Percentiles rank a stretch among this genome's conserved stretches.
Evolutionary conservation across 2,113 vertebrate genomes (phyloP).

Genomic region (Crocuta crocuta): DNA sequence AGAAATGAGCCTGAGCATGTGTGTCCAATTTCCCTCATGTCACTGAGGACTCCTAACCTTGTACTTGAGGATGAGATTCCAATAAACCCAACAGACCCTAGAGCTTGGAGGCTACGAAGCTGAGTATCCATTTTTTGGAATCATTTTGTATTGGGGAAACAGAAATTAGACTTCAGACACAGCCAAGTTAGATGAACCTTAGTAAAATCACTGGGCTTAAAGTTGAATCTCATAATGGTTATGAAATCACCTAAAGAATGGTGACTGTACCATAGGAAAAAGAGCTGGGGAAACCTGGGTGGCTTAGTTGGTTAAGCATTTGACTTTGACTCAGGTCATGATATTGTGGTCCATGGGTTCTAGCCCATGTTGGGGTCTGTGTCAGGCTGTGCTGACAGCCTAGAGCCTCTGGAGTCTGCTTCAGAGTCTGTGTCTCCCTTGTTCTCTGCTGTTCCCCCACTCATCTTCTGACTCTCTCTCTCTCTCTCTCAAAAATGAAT

Average conservation of each 20-base stretch:
- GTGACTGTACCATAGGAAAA: not conserved
- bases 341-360: too few relatives aligned
- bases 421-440: too few relatives aligned
- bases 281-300: not conserved
- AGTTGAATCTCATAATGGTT: not conserved
- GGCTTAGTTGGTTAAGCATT: too few relatives aligned
- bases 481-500: too few relatives aligned
- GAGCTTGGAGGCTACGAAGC: not conserved
- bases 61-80: not conserved
- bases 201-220: not conserved
- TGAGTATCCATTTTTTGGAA: not conserved
- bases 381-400: too few relatives aligned
- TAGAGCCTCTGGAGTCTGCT: too few relatives aligned
- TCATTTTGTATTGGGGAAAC: not conserved
- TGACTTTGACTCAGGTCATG: too few relatives aligned
- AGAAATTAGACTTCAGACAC: not conserved
- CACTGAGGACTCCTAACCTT: not conserved
- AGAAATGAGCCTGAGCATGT: not conserved
- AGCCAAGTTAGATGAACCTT: not conserved
- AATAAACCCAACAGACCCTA: not conserved
- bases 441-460: too few relatives aligned
- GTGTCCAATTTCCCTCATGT: not conserved
- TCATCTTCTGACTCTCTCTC: too few relatives aligned
- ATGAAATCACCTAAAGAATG: not conserved
- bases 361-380: too few relatives aligned